Percentiles rank a stretch among this genome's conserved stretches.
Evolutionary conservation across 2,113 vertebrate species (phyloP).

Genomic region (Syngnathoides biaculeatus): DNA sequence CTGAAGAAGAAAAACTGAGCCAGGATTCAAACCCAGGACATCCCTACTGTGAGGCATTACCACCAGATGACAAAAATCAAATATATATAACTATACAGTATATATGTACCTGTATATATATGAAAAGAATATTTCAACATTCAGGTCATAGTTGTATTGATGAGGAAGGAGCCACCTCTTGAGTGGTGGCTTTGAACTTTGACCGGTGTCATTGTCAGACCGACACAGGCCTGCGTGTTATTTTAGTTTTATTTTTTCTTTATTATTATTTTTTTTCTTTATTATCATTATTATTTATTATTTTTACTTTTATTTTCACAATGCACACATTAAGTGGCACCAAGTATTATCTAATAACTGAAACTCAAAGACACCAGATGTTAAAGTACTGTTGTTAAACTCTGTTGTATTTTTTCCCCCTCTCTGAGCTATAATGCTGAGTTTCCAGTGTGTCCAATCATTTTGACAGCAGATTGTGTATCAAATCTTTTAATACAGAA

Average conservation of each 20-base stretch:
- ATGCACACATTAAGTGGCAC: background rate
- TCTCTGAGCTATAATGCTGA: no score
- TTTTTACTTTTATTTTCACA: background rate
- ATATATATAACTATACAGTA: no score
- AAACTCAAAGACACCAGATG: background rate
- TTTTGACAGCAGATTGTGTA: background rate
- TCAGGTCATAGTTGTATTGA: slow-evolving; percentile 12
- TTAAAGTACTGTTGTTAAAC: no score
- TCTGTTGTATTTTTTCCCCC: no score
- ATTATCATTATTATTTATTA: no score
- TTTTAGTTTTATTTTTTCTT: no score
- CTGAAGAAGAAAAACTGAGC: no score
- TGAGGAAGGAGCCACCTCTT: slow-evolving; percentile 3
- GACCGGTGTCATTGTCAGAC: slow-evolving; percentile 3
- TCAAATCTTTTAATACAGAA: background rate
- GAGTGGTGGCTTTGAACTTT: slow-evolving; percentile 22
- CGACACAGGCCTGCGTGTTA: background rate
- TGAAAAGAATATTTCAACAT: background rate
- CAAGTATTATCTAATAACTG: background rate
- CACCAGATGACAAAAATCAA: no score
- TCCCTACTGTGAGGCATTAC: no score
- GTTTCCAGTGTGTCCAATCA: background rate
- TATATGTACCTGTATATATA: no score
- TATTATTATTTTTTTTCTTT: no score
- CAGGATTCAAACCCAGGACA: no score